Conservation (phyloP, 2,888 invertebrate species). For the Digitonthophagus gazella region DNA sequence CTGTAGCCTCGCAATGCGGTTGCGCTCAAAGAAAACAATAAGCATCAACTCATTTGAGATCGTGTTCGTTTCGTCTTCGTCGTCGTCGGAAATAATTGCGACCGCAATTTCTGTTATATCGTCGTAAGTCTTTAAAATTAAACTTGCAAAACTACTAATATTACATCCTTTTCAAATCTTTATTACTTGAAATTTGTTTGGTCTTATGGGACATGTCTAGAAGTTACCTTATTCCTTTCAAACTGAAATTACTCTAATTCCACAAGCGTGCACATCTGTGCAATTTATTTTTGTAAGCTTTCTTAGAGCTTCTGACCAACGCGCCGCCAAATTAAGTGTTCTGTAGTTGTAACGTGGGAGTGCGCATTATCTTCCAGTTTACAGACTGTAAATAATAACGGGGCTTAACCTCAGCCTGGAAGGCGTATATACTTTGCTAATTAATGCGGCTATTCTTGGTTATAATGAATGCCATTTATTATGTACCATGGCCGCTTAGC, state of each 20-base stretch:
- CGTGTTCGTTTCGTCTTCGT: background rate
- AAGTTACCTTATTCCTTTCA: background rate
- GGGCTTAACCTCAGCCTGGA: background rate
- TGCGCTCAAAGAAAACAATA: background rate
- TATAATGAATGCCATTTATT: conserved; percentile 13
- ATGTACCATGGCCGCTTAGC: background rate
- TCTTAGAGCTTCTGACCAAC: background rate
- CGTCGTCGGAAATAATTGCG: too few relatives aligned
- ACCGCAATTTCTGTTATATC: too few relatives aligned
- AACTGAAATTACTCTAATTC: background rate
- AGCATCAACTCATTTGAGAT: background rate
- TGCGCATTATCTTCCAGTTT: conserved; percentile 14
- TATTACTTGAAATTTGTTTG: too few relatives aligned
- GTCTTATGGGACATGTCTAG: too few relatives aligned
- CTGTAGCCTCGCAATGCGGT: background rate
- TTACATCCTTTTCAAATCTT: background rate
- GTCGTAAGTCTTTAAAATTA: background rate
- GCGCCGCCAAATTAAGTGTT: conserved; percentile 4
- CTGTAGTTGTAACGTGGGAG: conserved; percentile 6
- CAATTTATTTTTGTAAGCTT: background rate
- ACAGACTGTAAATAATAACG: conserved; percentile 13
- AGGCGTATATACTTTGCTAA: background rate
- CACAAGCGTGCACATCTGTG: background rate
- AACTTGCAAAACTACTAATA: too few relatives aligned
- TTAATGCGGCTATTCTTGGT: conserved; percentile 9